These are phyloP conservation scores for Ptychodera flava DNA, from an alignment of 35 echinoderm and acorn worm species.

Conservation along the genomic window DNA sequence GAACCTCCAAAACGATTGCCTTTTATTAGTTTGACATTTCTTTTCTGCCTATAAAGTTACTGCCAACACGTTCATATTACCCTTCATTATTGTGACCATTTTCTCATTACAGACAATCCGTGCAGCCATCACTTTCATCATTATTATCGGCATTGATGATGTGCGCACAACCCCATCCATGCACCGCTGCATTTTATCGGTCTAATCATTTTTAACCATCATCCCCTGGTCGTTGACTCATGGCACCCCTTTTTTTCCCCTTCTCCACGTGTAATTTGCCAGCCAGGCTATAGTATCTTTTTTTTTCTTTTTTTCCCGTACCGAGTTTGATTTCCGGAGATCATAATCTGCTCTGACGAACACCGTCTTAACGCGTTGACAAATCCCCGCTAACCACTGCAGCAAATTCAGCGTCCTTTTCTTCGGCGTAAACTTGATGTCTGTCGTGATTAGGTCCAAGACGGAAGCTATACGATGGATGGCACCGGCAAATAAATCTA, in stretches of 20 bases:
- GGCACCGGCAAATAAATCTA: no score
- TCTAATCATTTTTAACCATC: background rate
- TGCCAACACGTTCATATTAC: background rate
- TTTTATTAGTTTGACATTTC: no score
- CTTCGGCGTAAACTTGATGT: background rate
- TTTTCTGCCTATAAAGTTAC: no score
- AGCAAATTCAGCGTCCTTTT: background rate
- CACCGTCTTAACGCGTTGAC: background rate
- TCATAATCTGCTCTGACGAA: background rate
- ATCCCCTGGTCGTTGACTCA: no score
- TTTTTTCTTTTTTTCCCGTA: background rate
- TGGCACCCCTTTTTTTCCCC: background rate
- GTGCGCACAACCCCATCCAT: background rate
- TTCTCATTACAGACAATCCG: background rate
- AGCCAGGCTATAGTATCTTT: no score
- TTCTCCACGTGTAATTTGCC: background rate
- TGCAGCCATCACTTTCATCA: background rate
- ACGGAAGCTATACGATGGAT: no score
- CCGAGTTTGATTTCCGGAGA: background rate
- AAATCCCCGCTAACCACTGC: background rate
- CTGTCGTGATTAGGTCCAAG: background rate
- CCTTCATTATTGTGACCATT: background rate
- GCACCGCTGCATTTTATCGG: no score
- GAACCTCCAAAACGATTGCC: no score
- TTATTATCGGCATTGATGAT: background rate